Conservation (phyloP, 1,140 invertebrate genomes). For the Gerris buenoi region DNA sequence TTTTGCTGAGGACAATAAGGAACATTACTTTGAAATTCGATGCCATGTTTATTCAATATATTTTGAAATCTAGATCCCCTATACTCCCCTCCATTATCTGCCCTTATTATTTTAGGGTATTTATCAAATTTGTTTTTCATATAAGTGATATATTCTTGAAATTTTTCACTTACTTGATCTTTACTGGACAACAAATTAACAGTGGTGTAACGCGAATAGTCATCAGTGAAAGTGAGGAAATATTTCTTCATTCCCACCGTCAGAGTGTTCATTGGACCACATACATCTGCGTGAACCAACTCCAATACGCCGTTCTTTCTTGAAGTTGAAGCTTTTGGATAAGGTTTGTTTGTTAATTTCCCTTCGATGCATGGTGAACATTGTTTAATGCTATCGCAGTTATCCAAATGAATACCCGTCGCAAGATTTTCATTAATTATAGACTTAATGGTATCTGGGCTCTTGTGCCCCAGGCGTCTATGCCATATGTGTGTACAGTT, state of each 20-base stretch:
- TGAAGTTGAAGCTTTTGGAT: neutral
- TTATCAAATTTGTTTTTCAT: neutral
- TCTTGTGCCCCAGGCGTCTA: neutral
- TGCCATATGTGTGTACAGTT: neutral
- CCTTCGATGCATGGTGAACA: neutral
- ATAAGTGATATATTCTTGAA: neutral
- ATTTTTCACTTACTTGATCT: neutral
- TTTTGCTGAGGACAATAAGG: neutral
- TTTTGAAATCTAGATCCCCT: neutral
- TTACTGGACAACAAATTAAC: neutral
- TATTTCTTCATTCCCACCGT: neutral
- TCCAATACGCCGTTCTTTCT: neutral
- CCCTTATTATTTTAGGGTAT: neutral
- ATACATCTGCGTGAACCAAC: neutral
- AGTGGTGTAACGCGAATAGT: neutral
- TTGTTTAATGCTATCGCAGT: neutral
- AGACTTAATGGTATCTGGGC: neutral
- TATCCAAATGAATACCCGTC: neutral
- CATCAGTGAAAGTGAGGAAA: neutral
- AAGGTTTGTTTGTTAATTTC: neutral
- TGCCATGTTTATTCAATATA: neutral
- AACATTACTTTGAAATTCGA: neutral
- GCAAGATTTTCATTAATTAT: neutral
- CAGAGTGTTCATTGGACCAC: neutral
- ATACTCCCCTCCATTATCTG: neutral